phyloP scores from a whole-genome alignment of 2,888 invertebrate genomes.

The Sphinx pinastri region DNA sequence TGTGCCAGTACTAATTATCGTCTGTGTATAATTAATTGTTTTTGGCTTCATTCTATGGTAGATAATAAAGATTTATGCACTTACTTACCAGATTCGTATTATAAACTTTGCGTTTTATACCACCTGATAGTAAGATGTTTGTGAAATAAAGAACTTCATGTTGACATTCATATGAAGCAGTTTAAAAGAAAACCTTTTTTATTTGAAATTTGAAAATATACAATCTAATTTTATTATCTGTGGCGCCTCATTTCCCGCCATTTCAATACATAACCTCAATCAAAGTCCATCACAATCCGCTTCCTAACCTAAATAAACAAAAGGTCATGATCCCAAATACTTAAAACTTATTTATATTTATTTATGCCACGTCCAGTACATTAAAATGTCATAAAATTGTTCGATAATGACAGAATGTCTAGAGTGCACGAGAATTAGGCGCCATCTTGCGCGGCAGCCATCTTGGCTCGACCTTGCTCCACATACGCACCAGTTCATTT shows the following conservation, averaged over 20 bases:
- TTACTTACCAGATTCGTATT: neutral
- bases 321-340: conserved; percentile 7
- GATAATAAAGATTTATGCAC: neutral
- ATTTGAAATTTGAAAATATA: no score
- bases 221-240: neutral
- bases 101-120: neutral
- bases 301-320: conserved; percentile 15
- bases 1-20: neutral
- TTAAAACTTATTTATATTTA: conserved; percentile 9
- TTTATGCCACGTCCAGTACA: neutral
- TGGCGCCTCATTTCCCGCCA: neutral
- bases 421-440: conserved; percentile 75
- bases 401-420: conserved; percentile 58
- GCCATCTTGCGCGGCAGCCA: conserved; percentile 71
- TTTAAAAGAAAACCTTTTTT: no score
- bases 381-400: conserved; percentile 26
- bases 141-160: no score
- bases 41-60: neutral
- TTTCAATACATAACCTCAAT: neutral
- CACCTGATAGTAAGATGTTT: neutral
- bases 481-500: conserved; percentile 70
- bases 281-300: conserved; percentile 1
- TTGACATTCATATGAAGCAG: no score
- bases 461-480: conserved; percentile 76
- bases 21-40: neutral